Percentiles rank a stretch among this genome's conserved stretches.
These are phyloP conservation scores for Ditylenchus weischeri DNA, from an alignment of 2,888 invertebrate genomes.

Conservation along the genomic window DNA sequence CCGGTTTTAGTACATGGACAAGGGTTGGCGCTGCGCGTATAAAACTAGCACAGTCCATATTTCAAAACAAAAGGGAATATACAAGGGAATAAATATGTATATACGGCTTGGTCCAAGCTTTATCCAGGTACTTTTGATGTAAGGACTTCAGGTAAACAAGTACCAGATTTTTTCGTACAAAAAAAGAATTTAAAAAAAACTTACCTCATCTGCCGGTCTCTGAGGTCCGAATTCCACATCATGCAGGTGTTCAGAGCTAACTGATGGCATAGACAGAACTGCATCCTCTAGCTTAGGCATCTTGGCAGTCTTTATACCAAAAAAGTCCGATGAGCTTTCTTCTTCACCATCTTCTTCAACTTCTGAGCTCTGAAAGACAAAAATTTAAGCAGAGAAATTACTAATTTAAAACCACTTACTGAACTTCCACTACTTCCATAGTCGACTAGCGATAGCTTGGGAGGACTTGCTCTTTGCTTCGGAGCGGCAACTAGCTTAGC, in stretches of 20 bases:
- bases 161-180: neutral
- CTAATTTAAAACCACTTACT: neutral
- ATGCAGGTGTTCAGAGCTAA: slow-evolving; percentile 2
- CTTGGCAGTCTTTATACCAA: slow-evolving; percentile 16
- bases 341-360: slow-evolving; percentile 9
- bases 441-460: slow-evolving; percentile 2
- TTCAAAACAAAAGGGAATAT: no score
- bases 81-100: no score
- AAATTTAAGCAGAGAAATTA: neutral
- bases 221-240: slow-evolving; percentile 12
- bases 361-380: neutral
- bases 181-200: slow-evolving; percentile 8
- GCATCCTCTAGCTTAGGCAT: slow-evolving; percentile 3
- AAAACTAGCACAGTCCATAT: no score
- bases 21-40: no score
- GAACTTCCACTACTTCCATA: slow-evolving; percentile 11
- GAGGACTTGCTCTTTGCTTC: neutral
- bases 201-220: neutral
- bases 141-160: no score
- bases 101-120: no score
- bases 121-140: no score
- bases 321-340: slow-evolving; percentile 14
- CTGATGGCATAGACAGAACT: neutral
- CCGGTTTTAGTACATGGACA: no score
- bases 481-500: neutral